phyloP scores from a whole-genome alignment of 2,113 vertebrate genomes.

The Haemorhous mexicanus region DNA sequence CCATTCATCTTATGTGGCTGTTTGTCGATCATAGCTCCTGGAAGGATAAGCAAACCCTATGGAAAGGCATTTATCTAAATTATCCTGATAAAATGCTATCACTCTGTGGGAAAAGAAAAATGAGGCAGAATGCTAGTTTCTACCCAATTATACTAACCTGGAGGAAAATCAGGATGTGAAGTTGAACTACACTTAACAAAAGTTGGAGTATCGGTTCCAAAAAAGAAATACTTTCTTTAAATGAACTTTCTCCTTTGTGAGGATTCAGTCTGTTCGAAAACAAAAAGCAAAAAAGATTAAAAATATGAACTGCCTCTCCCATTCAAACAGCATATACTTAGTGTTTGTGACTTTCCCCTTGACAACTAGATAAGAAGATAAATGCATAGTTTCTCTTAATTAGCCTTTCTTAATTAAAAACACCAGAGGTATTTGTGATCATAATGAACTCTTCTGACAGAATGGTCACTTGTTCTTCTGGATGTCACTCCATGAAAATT shows the following conservation, averaged over 20 bases:
- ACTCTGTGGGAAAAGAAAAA: conserved; percentile 62
- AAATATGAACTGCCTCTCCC: background rate
- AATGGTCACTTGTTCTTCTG: conserved; percentile 83
- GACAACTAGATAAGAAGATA: conserved; percentile 82
- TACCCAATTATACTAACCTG: conserved; percentile 38
- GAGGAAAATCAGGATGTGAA: background rate
- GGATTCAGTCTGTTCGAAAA: background rate
- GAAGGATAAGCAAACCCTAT: conserved; percentile 66
- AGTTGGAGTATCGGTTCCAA: background rate
- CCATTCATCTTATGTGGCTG: conserved; percentile 61
- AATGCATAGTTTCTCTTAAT: conserved; percentile 88
- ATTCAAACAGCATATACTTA: conserved; percentile 62
- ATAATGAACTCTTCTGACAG: conserved; percentile 94
- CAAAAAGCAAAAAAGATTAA: background rate
- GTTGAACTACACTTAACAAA: background rate
- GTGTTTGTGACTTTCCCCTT: conserved; percentile 61
- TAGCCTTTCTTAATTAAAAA: conserved; percentile 97
- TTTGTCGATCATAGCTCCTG: conserved; percentile 73
- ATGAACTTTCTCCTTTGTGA: background rate
- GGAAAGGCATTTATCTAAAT: conserved; percentile 77
- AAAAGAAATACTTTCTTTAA: background rate
- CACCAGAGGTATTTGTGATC: conserved; percentile 87
- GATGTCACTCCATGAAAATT: conserved; percentile 83
- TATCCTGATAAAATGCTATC: conserved; percentile 72
- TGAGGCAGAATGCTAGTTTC: conserved; percentile 29